A percentile compares a stretch with the other conserved stretches of the same genome.
Evolutionary conservation across 2,888 invertebrate genomes (phyloP).

Genomic region (Meiosimyza decipiens): DNA sequence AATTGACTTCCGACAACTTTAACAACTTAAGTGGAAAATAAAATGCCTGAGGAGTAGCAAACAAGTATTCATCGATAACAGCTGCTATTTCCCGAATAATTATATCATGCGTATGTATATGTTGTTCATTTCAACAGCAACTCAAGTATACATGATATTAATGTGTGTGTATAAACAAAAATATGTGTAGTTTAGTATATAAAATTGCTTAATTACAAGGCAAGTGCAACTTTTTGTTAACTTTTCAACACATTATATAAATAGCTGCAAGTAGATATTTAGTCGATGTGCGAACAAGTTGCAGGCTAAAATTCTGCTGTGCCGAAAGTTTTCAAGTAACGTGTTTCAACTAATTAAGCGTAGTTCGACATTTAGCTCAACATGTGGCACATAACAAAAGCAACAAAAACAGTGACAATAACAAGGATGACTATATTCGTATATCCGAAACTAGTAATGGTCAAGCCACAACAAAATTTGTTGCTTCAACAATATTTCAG

Average conservation of each 20-base stretch:
- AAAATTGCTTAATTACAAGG: too few relatives aligned
- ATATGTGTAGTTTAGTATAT: too few relatives aligned
- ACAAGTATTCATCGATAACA: not conserved
- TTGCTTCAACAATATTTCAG: too few relatives aligned
- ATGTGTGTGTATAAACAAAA: not conserved
- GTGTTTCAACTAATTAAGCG: slow-evolving; percentile 30
- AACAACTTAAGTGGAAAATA: not conserved
- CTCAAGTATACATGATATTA: not conserved
- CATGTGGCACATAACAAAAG: slow-evolving; percentile 18
- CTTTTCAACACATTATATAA: too few relatives aligned
- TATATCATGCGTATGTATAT: not conserved
- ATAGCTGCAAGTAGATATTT: not conserved
- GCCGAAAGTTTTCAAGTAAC: slow-evolving; percentile 29
- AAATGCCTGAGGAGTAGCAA: slow-evolving; percentile 1
- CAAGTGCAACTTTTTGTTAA: too few relatives aligned
- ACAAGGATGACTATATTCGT: too few relatives aligned
- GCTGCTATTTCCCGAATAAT: not conserved
- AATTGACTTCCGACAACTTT: not conserved
- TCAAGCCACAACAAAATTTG: not conserved
- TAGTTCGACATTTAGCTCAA: slow-evolving; percentile 18
- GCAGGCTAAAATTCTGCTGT: not conserved
- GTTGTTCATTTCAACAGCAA: not conserved
- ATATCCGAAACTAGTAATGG: not conserved
- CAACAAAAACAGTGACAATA: not conserved
- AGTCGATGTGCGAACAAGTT: too few relatives aligned